Base-by-base conservation (phyloP, 92 coral and sea anemone species). In the Paramuricea clavata region DNA sequence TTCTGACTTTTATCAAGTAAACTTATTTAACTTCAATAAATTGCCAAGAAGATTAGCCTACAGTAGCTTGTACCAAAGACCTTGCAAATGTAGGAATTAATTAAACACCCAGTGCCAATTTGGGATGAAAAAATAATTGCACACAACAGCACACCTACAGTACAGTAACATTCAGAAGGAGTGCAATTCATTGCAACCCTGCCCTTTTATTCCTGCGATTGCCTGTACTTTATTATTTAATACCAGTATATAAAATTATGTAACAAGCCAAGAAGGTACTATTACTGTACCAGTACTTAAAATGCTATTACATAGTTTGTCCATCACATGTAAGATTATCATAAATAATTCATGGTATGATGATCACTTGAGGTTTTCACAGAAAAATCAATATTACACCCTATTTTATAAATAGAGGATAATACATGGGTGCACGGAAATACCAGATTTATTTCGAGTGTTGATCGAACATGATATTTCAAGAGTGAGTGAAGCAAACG, bases 31-130 rank as follows among this genome's bases (percentile, higher is more conserved):
- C 59, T 49, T 49, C 22, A 19, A 49, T 49, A 49, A 49, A 49
- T 49, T 49, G 59, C 6, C 12, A 16, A 57, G 65, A 57, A 57
- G 1, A 23, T 57, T 23, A 47, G 54, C 54, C 54, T 25, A 54
- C 4, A 54, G 62, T 16, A 57, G 65, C 65, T 57, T 57, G 65
- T 57, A 57, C 65, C 65, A 57, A 57, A 57, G 9, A 57, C 11
- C 30, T n/a, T 57, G 65, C 23, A 57, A 57, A n/a, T 9, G 65
- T 57, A 57, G 23, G 30, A 57, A 57, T 57, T 57, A 57, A 21
- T 57, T 23, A 11, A 57, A 57, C 31, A 25, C 65, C 65, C 65
- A 57, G 65, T 57, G 6, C 65, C 65, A 25, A 57, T n/a, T 57
- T 57, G 65, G 65, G 65, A 6, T 57, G 19, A 47, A 47, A 47